Evolutionary conservation across 1,140 invertebrate genomes (phyloP).

Genomic region (Brachionus sp.): DNA sequence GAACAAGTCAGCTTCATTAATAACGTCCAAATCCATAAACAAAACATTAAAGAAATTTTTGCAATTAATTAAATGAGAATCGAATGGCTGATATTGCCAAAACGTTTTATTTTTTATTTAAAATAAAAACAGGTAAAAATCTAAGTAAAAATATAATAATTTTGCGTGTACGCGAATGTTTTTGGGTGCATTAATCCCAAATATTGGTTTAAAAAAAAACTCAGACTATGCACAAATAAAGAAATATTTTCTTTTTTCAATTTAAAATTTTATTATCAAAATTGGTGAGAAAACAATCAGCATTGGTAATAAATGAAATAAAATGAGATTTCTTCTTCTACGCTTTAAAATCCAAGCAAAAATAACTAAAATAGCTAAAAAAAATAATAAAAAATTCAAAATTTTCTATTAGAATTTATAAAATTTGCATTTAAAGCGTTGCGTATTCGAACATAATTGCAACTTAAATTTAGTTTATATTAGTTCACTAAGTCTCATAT

Average conservation of each 20-base stretch:
- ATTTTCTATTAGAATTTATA: neutral
- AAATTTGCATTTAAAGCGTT: conserved; percentile 34
- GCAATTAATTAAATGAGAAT: neutral
- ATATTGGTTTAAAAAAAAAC: neutral
- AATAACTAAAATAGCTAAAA: conserved; percentile 2
- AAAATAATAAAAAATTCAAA: conserved; percentile 34
- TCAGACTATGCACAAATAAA: neutral
- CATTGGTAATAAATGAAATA: neutral
- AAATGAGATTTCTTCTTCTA: conserved; percentile 1
- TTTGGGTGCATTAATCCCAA: conserved; percentile 37
- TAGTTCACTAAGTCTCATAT: neutral
- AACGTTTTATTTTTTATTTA: neutral
- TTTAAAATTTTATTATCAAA: conserved; percentile 31
- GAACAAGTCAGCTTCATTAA: conserved; percentile 8
- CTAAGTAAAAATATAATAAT: neutral
- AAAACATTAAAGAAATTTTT: conserved; percentile 2
- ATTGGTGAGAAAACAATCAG: conserved; percentile 13
- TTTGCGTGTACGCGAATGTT: neutral
- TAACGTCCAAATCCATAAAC: conserved; percentile 28
- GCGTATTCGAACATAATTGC: conserved; percentile 34
- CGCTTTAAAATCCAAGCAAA: neutral
- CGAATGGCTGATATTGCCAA: neutral
- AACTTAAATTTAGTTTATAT: conserved; percentile 5
- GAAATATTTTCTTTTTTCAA: neutral
- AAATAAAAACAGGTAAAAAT: neutral